Evolutionary conservation across 1,140 invertebrate genomes (phyloP).

Genomic region (Eubasilissa regina): DNA sequence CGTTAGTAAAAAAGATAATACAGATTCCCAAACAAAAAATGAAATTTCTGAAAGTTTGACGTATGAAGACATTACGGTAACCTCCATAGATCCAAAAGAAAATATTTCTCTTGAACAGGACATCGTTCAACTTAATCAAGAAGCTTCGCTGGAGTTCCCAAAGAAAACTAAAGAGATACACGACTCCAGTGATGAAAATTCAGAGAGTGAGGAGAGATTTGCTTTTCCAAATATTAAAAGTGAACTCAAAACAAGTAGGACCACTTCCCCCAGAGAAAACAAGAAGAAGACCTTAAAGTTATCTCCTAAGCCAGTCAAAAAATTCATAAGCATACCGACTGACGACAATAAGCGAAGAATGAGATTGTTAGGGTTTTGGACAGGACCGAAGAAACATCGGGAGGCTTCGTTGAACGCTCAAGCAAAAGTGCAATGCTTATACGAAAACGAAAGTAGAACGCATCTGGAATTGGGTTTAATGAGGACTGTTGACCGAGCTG

Average conservation of each 20-base stretch:
- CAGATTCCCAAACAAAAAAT: neutral
- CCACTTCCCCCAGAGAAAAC: constrained; percentile 18
- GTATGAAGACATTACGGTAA: neutral
- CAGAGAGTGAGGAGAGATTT: constrained; percentile 40
- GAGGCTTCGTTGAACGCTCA: constrained; percentile 91
- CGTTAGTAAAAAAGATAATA: neutral
- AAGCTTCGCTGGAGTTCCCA: neutral
- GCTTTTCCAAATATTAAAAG: constrained; percentile 39
- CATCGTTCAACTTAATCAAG: neutral
- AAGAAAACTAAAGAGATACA: neutral
- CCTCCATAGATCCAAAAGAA: neutral
- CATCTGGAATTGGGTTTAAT: constrained; percentile 76
- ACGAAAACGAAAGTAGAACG: constrained; percentile 88
- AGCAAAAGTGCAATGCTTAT: constrained; percentile 93
- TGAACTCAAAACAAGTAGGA: constrained; percentile 5
- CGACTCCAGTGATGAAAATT: constrained; percentile 13
- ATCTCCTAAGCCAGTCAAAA: constrained; percentile 44
- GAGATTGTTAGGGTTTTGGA: constrained; percentile 70
- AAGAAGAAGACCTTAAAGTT: constrained; percentile 18
- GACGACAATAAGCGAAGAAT: constrained; percentile 63
- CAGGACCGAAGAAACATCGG: constrained; percentile 83
- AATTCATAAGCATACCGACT: constrained; percentile 51
- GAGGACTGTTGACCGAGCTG: constrained; percentile 67
- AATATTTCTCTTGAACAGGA: neutral
- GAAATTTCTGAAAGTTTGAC: neutral